These are phyloP conservation scores for Lumbricus terrestris DNA, from an alignment of 2,888 invertebrate genomes.

Conservation along the genomic window DNA sequence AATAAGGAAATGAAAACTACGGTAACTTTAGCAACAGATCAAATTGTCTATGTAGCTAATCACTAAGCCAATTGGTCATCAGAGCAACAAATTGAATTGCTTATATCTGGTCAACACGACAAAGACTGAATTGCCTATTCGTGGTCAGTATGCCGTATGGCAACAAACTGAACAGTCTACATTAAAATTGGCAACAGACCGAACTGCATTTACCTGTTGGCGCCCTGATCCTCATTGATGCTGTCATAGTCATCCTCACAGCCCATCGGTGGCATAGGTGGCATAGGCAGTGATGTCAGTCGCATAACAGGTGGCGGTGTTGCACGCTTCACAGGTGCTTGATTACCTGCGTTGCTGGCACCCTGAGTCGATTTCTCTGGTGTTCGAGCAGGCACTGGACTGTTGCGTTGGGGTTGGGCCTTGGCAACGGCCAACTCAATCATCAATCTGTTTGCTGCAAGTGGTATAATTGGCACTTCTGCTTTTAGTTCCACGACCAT, in stretches of 20 bases:
- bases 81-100: too few species aligned
- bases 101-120: too few species aligned
- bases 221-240: not conserved
- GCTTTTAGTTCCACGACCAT: not conserved
- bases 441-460: not conserved
- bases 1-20: too few species aligned
- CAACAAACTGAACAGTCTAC: not conserved
- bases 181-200: not conserved
- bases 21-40: too few species aligned
- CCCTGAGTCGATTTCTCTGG: not conserved
- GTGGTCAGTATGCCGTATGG: not conserved
- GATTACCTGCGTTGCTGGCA: not conserved
- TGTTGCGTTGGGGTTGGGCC: not conserved
- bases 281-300: slow-evolving; percentile 17
- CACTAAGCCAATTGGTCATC: too few species aligned
- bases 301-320: not conserved
- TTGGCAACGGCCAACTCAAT: not conserved
- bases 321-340: not conserved
- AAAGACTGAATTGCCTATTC: too few species aligned
- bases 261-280: slow-evolving; percentile 14
- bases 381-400: not conserved
- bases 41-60: too few species aligned
- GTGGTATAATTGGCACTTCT: not conserved
- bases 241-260: slow-evolving; percentile 4
- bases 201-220: slow-evolving; percentile 14